These are phyloP conservation scores for Asteroscopus sphinx DNA, from an alignment of 2,888 invertebrate genomes.

Conservation along the genomic window DNA sequence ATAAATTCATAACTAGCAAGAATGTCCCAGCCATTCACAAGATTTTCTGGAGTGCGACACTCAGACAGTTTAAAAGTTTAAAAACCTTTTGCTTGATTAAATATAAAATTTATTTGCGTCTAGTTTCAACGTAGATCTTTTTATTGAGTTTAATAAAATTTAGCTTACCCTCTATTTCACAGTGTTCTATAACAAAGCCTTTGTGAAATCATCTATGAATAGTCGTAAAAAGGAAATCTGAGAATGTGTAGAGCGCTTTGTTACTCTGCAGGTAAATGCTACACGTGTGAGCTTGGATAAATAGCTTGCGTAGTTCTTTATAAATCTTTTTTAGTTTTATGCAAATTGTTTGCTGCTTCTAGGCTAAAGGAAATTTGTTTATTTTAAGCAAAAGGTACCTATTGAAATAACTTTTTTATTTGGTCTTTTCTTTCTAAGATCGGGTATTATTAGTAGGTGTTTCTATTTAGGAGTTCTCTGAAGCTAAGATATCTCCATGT, in stretches of 20 bases:
- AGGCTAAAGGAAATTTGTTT: neutral
- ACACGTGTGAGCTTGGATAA: conserved; percentile 4
- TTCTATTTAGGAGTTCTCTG: too few species aligned
- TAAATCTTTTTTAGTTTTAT: too few species aligned
- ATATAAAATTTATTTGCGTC: conserved; percentile 21
- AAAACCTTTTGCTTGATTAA: conserved; percentile 41
- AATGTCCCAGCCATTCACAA: neutral
- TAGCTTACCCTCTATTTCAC: conserved; percentile 4
- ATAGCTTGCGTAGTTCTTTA: neutral
- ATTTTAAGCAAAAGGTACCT: too few species aligned
- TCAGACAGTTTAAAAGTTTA: conserved; percentile 27
- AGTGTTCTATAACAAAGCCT: conserved; percentile 14
- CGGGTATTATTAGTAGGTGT: too few species aligned
- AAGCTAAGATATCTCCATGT: too few species aligned
- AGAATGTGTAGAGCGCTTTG: neutral
- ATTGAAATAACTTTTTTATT: too few species aligned
- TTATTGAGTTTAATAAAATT: conserved; percentile 25
- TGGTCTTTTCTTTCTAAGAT: too few species aligned
- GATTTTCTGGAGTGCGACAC: conserved; percentile 14
- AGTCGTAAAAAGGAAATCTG: conserved; percentile 7
- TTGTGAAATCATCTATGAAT: conserved; percentile 15
- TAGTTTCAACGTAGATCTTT: conserved; percentile 10
- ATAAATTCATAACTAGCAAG: neutral
- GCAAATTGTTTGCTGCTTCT: neutral
- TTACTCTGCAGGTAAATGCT: neutral